Conservation (phyloP, 2,113 vertebrate genomes). For the Nothoprocta perdicaria region DNA sequence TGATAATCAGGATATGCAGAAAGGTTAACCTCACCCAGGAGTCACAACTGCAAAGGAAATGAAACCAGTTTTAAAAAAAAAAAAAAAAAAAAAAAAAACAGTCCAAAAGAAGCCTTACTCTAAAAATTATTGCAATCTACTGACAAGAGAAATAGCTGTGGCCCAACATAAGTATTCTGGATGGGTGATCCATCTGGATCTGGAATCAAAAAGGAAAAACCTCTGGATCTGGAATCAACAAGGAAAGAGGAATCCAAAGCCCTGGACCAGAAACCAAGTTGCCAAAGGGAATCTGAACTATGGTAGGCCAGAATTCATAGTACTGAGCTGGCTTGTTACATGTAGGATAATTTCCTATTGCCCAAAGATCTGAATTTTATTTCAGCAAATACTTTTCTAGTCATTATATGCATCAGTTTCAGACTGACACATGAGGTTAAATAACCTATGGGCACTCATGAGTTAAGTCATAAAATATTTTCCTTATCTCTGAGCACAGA, state of each 20-base stretch:
- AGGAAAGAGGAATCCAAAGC: neutral
- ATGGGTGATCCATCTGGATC: neutral
- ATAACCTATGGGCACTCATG: neutral
- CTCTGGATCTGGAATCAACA: neutral
- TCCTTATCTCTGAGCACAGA: constrained; percentile 32
- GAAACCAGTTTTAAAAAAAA: no score
- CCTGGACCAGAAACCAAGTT: neutral
- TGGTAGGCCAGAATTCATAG: neutral
- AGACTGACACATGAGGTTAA: neutral
- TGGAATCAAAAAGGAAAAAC: neutral
- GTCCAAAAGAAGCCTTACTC: no score
- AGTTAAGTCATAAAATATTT: neutral
- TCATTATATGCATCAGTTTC: neutral
- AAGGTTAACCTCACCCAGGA: no score
- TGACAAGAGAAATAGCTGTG: no score
- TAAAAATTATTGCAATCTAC: no score
- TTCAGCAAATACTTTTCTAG: neutral
- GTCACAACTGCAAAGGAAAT: no score
- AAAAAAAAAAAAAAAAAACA: no score
- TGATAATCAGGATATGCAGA: no score
- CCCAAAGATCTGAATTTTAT: neutral
- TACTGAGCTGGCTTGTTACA: neutral
- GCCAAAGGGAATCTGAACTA: neutral
- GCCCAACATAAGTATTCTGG: no score
- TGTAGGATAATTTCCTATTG: neutral